Conservation (phyloP, 2,888 invertebrate species). For the Epistrophella euchroma region DNA sequence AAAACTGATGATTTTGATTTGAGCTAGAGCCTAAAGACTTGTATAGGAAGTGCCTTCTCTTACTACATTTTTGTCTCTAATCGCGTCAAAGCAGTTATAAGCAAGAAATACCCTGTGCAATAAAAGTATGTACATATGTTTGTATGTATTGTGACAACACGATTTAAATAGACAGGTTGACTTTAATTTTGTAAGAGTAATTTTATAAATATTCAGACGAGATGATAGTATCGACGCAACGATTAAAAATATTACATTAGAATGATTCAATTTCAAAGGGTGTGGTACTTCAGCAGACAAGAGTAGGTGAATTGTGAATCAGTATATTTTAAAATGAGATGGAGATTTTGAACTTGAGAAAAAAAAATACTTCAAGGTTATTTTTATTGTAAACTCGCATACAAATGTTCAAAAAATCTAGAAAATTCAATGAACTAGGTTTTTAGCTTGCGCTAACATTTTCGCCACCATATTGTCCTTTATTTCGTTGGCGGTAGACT, state of each 20-base stretch:
- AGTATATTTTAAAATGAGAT: neutral
- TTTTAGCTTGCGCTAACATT: no score
- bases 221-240: slow-evolving; percentile 1
- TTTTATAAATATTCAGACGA: slow-evolving; percentile 15
- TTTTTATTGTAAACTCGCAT: neutral
- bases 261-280: slow-evolving; percentile 4
- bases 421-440: no score
- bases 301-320: neutral
- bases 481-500: no score
- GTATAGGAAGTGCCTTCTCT: no score
- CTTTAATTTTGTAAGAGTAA: neutral
- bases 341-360: neutral
- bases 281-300: slow-evolving; percentile 12
- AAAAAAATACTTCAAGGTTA: neutral
- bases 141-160: neutral
- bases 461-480: no score
- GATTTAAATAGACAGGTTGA: neutral
- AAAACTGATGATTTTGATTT: no score
- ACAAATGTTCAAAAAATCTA: no score
- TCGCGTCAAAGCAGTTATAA: neutral
- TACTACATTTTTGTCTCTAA: no score
- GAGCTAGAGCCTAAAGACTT: no score
- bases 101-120: neutral
- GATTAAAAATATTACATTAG: neutral
- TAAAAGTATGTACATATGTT: no score